Conservation (phyloP, 2,113 vertebrate species). For the Gallinago paraguaiae region DNA sequence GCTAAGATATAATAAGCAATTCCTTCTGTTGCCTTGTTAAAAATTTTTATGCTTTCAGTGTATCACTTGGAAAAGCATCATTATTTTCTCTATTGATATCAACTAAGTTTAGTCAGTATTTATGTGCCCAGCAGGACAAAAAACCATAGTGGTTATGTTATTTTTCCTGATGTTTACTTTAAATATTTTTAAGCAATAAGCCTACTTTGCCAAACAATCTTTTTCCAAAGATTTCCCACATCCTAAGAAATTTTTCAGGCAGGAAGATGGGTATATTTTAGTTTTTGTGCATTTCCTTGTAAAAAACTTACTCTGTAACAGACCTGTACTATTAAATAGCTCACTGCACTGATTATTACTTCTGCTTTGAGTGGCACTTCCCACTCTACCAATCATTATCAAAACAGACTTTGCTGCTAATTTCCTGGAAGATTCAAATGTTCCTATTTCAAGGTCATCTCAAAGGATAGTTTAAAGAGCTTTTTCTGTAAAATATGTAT, state of each 20-base stretch:
- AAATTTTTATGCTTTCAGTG: background rate
- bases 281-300: constrained; percentile 13
- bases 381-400: constrained; percentile 76
- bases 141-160: background rate
- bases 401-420: constrained; percentile 79
- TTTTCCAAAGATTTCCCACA: background rate
- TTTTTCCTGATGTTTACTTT: background rate
- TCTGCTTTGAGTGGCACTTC: constrained; percentile 78
- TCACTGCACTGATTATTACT: constrained; percentile 63
- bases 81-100: background rate
- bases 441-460: constrained; percentile 86
- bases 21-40: background rate
- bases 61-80: background rate
- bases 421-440: constrained; percentile 84
- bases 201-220: background rate
- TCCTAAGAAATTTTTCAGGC: background rate
- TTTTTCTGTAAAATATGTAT: constrained; percentile 87
- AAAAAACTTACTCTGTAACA: constrained; percentile 58
- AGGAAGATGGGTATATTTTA: background rate
- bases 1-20: background rate
- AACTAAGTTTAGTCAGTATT: background rate
- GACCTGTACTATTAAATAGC: constrained; percentile 72
- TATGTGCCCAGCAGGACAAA: background rate
- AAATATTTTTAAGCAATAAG: background rate
- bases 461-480: constrained; percentile 81